Conservation (phyloP, 2,797 vertebrate species). For the Decapterus maruadsi region DNA sequence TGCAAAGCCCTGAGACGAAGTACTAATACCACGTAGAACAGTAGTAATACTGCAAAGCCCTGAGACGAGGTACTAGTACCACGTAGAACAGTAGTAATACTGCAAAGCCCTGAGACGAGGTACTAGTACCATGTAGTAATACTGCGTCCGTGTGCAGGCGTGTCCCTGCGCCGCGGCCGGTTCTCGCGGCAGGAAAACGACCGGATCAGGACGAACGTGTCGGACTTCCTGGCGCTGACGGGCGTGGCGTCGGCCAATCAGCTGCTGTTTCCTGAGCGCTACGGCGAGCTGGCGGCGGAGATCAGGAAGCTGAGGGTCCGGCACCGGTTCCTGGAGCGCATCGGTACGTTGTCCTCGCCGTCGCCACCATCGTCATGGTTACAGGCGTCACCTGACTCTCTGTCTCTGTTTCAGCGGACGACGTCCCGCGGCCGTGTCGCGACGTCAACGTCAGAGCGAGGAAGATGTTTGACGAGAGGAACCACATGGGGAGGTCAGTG, state of each 20-base stretch:
- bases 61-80: too few species aligned
- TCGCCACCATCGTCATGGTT: too few species aligned
- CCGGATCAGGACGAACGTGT: constrained; percentile 68
- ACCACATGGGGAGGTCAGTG: constrained; percentile 79
- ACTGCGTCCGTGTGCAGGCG: too few species aligned
- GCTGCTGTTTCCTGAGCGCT: constrained; percentile 77
- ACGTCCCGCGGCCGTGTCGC: constrained; percentile 72
- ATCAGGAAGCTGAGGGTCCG: constrained; percentile 58
- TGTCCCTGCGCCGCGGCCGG: constrained; percentile 66
- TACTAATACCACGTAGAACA: too few species aligned
- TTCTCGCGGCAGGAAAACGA: constrained; percentile 72
- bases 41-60: too few species aligned
- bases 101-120: too few species aligned
- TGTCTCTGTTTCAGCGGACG: constrained; percentile 68
- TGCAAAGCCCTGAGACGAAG: too few species aligned
- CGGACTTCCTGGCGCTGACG: constrained; percentile 76
- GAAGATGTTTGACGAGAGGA: constrained; percentile 71
- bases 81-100: too few species aligned
- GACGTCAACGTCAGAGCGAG: constrained; percentile 66
- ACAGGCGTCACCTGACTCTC: too few species aligned
- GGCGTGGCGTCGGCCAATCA: constrained; percentile 64
- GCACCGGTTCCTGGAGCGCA: constrained; percentile 64
- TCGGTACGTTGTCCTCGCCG: constrained; percentile 55
- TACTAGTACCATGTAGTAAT: too few species aligned
- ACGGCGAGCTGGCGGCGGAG: constrained; percentile 12